phyloP scores from a whole-genome alignment of 2,113 vertebrate species.

The Pleuronectes platessa region DNA sequence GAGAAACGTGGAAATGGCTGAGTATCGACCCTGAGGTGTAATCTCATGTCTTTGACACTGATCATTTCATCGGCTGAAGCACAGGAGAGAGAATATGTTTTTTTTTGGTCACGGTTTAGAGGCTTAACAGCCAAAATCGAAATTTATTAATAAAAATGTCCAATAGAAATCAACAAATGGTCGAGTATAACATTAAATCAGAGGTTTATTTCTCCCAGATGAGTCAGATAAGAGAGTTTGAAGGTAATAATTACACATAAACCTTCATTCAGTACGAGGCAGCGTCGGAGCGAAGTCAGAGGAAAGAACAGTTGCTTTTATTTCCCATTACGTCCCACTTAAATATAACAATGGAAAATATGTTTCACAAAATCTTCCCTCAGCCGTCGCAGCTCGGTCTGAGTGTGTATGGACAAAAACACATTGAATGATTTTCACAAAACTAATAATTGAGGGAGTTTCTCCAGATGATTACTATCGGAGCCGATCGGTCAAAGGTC shows the following conservation, averaged over 20 bases:
- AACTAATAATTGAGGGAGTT: no score
- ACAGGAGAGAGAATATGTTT: neutral
- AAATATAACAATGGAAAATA: no score
- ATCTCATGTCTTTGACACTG: slow-evolving; percentile 22
- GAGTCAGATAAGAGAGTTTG: slow-evolving; percentile 13
- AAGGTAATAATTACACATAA: slow-evolving; percentile 33
- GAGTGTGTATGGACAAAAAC: no score
- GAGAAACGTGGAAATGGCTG: slow-evolving; percentile 30
- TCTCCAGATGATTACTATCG: no score
- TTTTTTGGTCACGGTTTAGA: slow-evolving; percentile 35
- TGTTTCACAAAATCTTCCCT: no score
- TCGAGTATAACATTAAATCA: slow-evolving; percentile 9
- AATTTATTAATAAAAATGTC: slow-evolving; percentile 32
- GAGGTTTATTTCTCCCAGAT: slow-evolving; percentile 11
- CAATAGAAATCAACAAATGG: slow-evolving; percentile 30
- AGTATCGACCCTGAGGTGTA: slow-evolving; percentile 34
- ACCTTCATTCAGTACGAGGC: neutral
- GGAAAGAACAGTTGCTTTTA: neutral
- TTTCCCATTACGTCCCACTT: no score
- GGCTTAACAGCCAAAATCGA: neutral
- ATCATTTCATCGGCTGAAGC: slow-evolving; percentile 19
- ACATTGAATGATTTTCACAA: no score
- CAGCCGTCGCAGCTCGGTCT: no score
- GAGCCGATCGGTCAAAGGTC: no score
- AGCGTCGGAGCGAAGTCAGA: neutral